Evolutionary conservation across 1,140 invertebrate species (phyloP).

Genomic region (Meloidogyne floridensis): DNA sequence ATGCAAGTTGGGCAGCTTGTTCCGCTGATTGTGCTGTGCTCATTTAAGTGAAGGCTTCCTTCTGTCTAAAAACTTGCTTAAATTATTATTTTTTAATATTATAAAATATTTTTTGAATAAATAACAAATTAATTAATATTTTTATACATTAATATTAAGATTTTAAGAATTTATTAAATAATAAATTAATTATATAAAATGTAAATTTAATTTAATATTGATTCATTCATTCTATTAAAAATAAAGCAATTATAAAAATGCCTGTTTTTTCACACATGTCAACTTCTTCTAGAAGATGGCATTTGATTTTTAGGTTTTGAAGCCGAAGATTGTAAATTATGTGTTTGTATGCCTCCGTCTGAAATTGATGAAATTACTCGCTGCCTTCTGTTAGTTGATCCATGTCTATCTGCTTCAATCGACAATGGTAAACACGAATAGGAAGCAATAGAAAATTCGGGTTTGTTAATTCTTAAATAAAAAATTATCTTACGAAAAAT

Average conservation of each 20-base stretch:
- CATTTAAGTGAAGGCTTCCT: neutral
- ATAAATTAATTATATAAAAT: slow-evolving; percentile 4
- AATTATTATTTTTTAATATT: too few species aligned
- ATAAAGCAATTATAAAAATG: neutral
- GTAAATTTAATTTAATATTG: neutral
- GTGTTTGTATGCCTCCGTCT: neutral
- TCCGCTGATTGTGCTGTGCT: neutral
- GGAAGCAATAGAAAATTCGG: neutral
- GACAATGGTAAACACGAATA: neutral
- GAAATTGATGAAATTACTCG: neutral
- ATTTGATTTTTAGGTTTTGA: too few species aligned
- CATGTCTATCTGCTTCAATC: neutral
- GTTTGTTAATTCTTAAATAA: neutral
- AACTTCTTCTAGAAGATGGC: neutral
- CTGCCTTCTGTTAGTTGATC: neutral
- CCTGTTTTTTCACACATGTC: neutral
- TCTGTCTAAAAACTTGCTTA: neutral
- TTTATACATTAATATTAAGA: neutral
- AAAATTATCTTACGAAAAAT: neutral
- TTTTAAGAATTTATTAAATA: slow-evolving; percentile 5
- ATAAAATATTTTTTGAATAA: neutral
- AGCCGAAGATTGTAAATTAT: neutral
- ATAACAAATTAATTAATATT: neutral
- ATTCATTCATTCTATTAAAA: slow-evolving; percentile 8
- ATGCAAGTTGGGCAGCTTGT: neutral